These are phyloP conservation scores for Cataglyphis albicans DNA, from an alignment of 2,888 invertebrate genomes.

Conservation along the genomic window DNA sequence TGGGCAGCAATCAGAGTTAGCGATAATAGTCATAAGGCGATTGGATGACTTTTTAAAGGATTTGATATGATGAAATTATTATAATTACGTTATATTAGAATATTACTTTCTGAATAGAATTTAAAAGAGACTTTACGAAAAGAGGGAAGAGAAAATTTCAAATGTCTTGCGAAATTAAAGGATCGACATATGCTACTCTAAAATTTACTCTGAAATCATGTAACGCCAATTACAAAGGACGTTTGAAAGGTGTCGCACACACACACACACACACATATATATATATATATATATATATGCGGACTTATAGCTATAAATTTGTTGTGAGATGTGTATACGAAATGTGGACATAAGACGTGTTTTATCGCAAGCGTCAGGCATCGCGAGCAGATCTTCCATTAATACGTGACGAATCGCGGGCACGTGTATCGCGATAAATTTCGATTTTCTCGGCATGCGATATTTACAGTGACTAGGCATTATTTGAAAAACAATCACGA, in stretches of 20 bases:
- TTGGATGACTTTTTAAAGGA: background rate
- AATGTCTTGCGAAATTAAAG: conserved; percentile 23
- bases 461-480: conserved; percentile 29
- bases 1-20: background rate
- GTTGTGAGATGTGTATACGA: conserved; percentile 54
- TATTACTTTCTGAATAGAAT: background rate
- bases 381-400: conserved; percentile 62
- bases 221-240: background rate
- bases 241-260: conserved; percentile 35
- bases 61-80: background rate
- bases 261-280: background rate
- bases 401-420: conserved; percentile 70
- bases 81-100: background rate
- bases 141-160: background rate
- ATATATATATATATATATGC: background rate
- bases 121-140: background rate
- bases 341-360: conserved; percentile 60
- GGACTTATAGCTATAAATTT: conserved; percentile 61
- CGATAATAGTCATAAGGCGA: background rate
- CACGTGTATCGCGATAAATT: conserved; percentile 62
- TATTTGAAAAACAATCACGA: conserved; percentile 4
- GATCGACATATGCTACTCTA: background rate
- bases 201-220: conserved; percentile 36
- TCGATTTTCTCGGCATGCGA: conserved; percentile 52
- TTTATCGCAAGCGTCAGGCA: conserved; percentile 67